Percentiles rank a stretch among this genome's conserved stretches.
These are phyloP conservation scores for Willowsia nigromaculata DNA, from an alignment of 2,888 invertebrate genomes.

Conservation along the genomic window DNA sequence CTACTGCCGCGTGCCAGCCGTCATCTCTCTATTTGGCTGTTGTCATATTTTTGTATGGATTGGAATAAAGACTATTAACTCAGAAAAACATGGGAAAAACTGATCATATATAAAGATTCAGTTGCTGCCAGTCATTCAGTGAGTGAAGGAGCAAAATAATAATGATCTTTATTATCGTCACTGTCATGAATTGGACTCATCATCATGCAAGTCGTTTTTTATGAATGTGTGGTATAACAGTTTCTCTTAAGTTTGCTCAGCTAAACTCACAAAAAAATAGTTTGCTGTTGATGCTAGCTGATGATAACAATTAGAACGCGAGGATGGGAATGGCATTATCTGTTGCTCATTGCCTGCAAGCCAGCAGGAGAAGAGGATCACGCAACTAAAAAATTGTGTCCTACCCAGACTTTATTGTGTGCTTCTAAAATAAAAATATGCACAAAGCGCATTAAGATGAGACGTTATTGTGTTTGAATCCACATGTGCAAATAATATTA, in stretches of 20 bases:
- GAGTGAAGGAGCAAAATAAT: constrained; percentile 33
- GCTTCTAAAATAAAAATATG: constrained; percentile 1
- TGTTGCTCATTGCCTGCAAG: constrained; percentile 45
- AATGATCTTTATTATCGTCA: constrained; percentile 46
- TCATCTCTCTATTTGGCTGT: constrained; percentile 46
- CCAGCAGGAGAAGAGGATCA: constrained; percentile 55
- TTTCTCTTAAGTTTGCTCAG: constrained; percentile 62
- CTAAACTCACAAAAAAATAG: constrained; percentile 53
- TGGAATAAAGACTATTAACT: neutral
- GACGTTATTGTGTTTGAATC: neutral
- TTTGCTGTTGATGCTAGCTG: constrained; percentile 39
- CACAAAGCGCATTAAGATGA: neutral
- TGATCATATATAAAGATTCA: constrained; percentile 37
- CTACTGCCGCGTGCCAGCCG: constrained; percentile 64
- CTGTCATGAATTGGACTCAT: constrained; percentile 57
- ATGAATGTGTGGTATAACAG: constrained; percentile 43
- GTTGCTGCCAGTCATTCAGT: constrained; percentile 7
- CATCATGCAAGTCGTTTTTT: constrained; percentile 51
- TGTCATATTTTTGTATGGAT: neutral
- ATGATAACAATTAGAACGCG: constrained; percentile 32
- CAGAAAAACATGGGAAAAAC: constrained; percentile 27
- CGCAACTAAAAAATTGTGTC: constrained; percentile 48
- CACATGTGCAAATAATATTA: neutral
- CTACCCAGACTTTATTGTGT: constrained; percentile 49
- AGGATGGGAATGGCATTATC: constrained; percentile 59